A percentile compares a stretch with the other conserved stretches of the same genome.
Evolutionary conservation across 2,888 invertebrate genomes (phyloP).

Genomic region (Rugalucina vietnamica): DNA sequence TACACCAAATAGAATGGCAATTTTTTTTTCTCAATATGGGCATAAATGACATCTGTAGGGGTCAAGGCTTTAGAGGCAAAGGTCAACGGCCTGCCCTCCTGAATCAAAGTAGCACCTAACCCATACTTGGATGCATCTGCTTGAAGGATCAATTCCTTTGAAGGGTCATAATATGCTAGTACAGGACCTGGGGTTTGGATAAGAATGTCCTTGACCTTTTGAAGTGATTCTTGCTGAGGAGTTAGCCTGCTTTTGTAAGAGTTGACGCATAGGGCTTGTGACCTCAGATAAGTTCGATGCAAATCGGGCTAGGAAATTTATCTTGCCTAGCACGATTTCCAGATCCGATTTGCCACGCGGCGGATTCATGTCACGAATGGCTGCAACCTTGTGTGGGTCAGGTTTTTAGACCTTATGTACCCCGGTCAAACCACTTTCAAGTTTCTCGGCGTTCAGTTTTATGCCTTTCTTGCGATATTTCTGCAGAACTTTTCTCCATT

Average conservation of each 20-base stretch:
- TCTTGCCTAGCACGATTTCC: slow-evolving; percentile 40
- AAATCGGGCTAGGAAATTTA: slow-evolving; percentile 42
- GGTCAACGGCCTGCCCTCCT: slow-evolving; percentile 49
- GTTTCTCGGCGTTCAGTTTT: slow-evolving; percentile 50
- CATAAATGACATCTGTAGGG: slow-evolving; percentile 21
- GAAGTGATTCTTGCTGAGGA: slow-evolving; percentile 41
- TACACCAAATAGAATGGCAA: slow-evolving; percentile 15
- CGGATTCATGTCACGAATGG: background rate
- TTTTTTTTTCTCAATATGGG: slow-evolving; percentile 28
- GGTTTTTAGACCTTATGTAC: slow-evolving; percentile 36
- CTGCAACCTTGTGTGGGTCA: background rate
- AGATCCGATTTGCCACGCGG: background rate
- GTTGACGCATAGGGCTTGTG: slow-evolving; percentile 35
- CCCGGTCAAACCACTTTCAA: slow-evolving; percentile 35
- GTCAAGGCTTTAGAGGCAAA: slow-evolving; percentile 30
- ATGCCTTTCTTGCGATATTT: slow-evolving; percentile 30
- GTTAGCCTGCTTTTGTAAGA: slow-evolving; percentile 46
- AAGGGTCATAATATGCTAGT: slow-evolving; percentile 8
- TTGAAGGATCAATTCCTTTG: slow-evolving; percentile 22
- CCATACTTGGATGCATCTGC: slow-evolving; percentile 56
- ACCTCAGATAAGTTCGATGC: slow-evolving; percentile 43
- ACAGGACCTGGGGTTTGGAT: slow-evolving; percentile 24
- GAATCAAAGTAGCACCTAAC: slow-evolving; percentile 50
- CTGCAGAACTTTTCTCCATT: slow-evolving; percentile 39
- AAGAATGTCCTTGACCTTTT: slow-evolving; percentile 40